Conservation (phyloP, 2,113 vertebrate species). For the Cheirogaleus medius region DNA sequence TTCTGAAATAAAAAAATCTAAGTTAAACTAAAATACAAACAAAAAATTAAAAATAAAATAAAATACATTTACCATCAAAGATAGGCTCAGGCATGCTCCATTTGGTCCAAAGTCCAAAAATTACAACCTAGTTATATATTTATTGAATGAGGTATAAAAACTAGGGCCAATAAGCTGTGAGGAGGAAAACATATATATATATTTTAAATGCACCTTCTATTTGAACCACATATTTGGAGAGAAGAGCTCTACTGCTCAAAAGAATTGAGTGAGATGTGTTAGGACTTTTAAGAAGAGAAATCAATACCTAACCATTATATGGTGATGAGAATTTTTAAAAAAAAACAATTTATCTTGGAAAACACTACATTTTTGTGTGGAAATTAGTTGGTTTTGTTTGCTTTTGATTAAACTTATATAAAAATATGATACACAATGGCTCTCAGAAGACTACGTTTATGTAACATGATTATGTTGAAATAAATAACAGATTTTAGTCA, state of each 20-base stretch:
- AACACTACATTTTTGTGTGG: not conserved
- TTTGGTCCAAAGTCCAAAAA: not conserved
- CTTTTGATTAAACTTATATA: not conserved
- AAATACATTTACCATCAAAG: not conserved
- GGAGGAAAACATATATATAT: not conserved
- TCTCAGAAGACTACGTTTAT: not conserved
- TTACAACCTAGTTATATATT: not conserved
- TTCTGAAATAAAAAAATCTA: too few species aligned
- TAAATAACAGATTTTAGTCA: not conserved
- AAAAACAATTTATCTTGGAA: not conserved
- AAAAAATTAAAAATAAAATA: too few species aligned
- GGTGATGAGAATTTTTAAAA: not conserved
- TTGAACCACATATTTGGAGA: not conserved
- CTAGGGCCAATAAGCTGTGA: not conserved
- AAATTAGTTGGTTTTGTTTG: not conserved
- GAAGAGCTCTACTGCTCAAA: not conserved
- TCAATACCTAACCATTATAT: not conserved
- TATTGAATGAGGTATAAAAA: not conserved
- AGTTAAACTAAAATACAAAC: too few species aligned
- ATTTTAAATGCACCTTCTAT: not conserved
- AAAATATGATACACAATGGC: not conserved
- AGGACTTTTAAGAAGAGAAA: not conserved
- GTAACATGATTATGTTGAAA: not conserved
- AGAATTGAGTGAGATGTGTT: not conserved
- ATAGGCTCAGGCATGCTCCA: not conserved